phyloP scores from a whole-genome alignment of 2,113 vertebrate species.

The Semicossyphus pulcher region DNA sequence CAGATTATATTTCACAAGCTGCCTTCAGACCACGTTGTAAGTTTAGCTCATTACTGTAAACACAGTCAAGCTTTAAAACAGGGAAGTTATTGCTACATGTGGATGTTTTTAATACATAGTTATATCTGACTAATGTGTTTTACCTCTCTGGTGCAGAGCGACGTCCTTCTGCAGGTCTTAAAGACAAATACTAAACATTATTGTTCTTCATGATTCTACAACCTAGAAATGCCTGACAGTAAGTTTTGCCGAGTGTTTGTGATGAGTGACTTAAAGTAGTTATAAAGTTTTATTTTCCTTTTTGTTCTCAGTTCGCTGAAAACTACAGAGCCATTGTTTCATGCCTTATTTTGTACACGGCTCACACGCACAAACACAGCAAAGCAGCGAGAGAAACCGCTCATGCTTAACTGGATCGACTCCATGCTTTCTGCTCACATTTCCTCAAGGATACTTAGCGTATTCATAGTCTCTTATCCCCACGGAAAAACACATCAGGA shows the following conservation, averaged over 20 bases:
- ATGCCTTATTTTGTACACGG: conserved; percentile 23
- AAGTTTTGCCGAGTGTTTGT: not conserved
- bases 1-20: no score
- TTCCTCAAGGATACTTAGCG: conserved; percentile 58
- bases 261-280: not conserved
- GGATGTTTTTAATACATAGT: no score
- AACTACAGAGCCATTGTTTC: conserved; percentile 12
- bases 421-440: conserved; percentile 63
- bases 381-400: conserved; percentile 29
- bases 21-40: no score
- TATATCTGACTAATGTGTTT: no score
- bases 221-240: not conserved
- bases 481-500: conserved; percentile 58
- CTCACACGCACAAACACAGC: not conserved
- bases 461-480: conserved; percentile 67
- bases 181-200: not conserved
- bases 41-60: no score
- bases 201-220: not conserved
- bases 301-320: conserved; percentile 13
- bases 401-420: conserved; percentile 59
- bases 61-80: no score
- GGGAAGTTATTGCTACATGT: no score
- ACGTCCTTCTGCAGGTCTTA: not conserved
- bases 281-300: conserved; percentile 19
- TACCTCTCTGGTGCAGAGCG: not conserved